These are phyloP conservation scores for Chionomys nivalis DNA, from an alignment of 2,113 vertebrate genomes.

Conservation along the genomic window DNA sequence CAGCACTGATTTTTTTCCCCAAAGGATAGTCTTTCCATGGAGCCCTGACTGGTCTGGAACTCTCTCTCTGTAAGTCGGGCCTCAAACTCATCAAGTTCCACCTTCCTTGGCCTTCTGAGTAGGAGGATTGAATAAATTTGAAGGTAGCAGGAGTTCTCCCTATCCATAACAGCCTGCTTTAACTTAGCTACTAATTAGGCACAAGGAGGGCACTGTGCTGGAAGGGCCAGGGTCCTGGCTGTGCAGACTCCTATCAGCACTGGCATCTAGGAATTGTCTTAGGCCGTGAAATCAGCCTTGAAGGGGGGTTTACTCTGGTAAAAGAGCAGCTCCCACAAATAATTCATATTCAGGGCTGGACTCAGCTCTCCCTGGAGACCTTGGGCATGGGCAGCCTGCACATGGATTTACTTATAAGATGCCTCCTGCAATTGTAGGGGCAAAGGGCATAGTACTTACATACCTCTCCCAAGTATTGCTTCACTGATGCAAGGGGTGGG, in stretches of 20 bases:
- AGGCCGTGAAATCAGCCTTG: background rate
- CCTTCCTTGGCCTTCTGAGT: background rate
- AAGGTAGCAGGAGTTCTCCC: background rate
- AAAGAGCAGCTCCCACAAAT: background rate
- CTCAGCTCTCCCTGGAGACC: background rate
- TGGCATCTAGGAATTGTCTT: background rate
- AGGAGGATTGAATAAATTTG: background rate
- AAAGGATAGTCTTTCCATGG: background rate
- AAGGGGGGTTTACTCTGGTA: background rate
- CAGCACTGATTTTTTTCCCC: rapidly evolving
- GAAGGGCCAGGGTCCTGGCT: too few relatives aligned
- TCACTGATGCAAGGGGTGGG: background rate
- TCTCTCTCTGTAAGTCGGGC: background rate
- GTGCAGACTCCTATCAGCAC: too few relatives aligned
- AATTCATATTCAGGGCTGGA: background rate
- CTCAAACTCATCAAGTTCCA: background rate
- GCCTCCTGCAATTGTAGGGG: background rate
- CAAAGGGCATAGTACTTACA: background rate
- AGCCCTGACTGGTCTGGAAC: background rate
- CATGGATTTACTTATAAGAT: background rate
- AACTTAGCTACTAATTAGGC: background rate
- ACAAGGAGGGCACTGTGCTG: background rate
- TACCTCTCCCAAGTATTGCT: background rate
- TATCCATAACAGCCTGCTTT: background rate
- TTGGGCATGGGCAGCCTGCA: too few relatives aligned